A percentile compares a stretch with the other conserved stretches of the same genome.
Conservation (phyloP, 2,888 invertebrate genomes). For the Hyles lineata region DNA sequence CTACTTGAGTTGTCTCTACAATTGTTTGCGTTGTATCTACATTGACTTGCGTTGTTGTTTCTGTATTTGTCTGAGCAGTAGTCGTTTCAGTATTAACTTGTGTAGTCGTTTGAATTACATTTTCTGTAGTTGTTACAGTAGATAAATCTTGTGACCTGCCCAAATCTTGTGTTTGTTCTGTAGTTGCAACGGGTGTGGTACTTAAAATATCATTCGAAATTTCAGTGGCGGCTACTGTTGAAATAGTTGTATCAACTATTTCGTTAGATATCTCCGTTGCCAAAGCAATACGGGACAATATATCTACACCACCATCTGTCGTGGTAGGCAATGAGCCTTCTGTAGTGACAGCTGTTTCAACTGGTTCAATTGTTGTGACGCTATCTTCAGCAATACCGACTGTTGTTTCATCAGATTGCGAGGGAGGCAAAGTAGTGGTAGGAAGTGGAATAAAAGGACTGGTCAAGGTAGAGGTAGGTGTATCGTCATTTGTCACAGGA, state of each 20-base stretch:
- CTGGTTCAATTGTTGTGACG: background rate
- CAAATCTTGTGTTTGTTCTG: conserved; percentile 41
- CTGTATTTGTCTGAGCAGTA: conserved; percentile 48
- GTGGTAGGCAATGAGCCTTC: conserved; percentile 38
- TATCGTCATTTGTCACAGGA: conserved; percentile 47
- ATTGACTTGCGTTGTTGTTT: conserved; percentile 54
- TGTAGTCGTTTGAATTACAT: conserved; percentile 46
- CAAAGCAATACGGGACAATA: conserved; percentile 19
- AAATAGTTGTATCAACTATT: conserved; percentile 23
- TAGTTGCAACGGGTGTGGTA: conserved; percentile 44
- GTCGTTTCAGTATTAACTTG: conserved; percentile 48
- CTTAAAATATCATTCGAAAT: conserved; percentile 31
- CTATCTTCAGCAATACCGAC: conserved; percentile 6
- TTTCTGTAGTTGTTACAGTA: conserved; percentile 37
- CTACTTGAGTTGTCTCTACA: conserved; percentile 51
- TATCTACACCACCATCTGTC: conserved; percentile 27
- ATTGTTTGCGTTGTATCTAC: conserved; percentile 46
- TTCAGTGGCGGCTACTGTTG: conserved; percentile 24
- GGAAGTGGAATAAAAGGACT: conserved; percentile 49
- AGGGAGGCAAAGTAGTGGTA: conserved; percentile 41
- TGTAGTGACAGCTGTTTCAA: conserved; percentile 33
- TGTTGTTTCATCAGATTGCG: conserved; percentile 14
- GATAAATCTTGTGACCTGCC: conserved; percentile 41
- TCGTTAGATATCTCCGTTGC: conserved; percentile 29
- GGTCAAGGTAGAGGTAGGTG: conserved; percentile 41